Conservation (phyloP, 1,140 invertebrate species). For the Heliothis virescens region DNA sequence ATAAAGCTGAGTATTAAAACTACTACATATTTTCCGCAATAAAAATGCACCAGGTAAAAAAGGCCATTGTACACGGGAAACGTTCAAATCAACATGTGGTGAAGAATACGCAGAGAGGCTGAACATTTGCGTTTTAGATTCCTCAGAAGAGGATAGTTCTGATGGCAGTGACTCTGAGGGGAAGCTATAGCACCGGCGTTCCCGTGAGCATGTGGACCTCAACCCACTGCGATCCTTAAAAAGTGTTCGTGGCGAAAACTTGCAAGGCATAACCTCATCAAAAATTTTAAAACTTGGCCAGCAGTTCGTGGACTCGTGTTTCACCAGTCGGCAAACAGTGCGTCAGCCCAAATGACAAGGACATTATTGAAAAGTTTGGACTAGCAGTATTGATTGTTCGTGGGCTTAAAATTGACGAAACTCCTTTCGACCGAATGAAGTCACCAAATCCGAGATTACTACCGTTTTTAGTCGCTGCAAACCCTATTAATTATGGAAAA, state of each 20-base stretch:
- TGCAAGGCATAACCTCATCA: constrained; percentile 92
- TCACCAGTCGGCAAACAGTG: constrained; percentile 94
- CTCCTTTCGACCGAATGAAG: constrained; percentile 95
- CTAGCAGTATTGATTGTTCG: constrained; percentile 99
- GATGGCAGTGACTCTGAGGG: constrained; percentile 60
- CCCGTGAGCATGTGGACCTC: constrained; percentile 98
- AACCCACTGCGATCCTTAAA: constrained; percentile 98
- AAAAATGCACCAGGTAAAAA: constrained; percentile 74
- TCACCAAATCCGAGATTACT: constrained; percentile 95
- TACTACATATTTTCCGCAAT: background rate
- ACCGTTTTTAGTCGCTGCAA: constrained; percentile 98
- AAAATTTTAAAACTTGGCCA: constrained; percentile 93
- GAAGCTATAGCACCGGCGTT: constrained; percentile 86
- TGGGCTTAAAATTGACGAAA: constrained; percentile 98
- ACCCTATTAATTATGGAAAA: constrained; percentile 99
- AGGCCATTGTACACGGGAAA: constrained; percentile 63
- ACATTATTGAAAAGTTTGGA: constrained; percentile 93
- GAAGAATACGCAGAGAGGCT: constrained; percentile 80
- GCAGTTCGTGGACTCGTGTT: constrained; percentile 96
- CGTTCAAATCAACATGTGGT: constrained; percentile 75
- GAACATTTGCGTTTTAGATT: constrained; percentile 74
- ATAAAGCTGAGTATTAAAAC: too few relatives aligned
- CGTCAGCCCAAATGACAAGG: constrained; percentile 92
- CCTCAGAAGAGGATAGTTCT: constrained; percentile 67
- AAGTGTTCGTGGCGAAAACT: constrained; percentile 98